Conservation (phyloP, 2,797 vertebrate species). For the Aplochiton taeniatus region DNA sequence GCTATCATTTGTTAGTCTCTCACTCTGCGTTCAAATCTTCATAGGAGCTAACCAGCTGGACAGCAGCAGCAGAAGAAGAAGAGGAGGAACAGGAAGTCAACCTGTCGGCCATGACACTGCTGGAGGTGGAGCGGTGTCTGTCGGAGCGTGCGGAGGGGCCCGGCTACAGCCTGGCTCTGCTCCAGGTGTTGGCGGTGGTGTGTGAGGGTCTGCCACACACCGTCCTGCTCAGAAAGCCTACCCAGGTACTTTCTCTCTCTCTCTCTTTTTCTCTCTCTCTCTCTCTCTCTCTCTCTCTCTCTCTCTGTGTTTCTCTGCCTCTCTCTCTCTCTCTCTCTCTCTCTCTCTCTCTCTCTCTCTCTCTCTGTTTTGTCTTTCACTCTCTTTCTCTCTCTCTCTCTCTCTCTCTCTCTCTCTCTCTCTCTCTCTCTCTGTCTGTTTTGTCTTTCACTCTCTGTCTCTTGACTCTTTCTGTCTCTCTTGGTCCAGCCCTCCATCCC, state of each 20-base stretch:
- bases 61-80: constrained; percentile 54
- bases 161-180: constrained; percentile 73
- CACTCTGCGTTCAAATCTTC: too few relatives aligned
- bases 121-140: constrained; percentile 78
- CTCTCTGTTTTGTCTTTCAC: too few relatives aligned
- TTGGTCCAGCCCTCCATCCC: background rate
- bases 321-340: too few relatives aligned
- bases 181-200: constrained; percentile 85
- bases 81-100: constrained; percentile 37
- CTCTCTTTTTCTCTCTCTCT: background rate
- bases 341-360: too few relatives aligned
- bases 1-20: too few relatives aligned
- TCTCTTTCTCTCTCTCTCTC: too few relatives aligned
- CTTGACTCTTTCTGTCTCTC: too few relatives aligned
- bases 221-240: constrained; percentile 81
- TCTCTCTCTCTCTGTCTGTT: background rate
- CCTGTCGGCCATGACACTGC: constrained; percentile 63
- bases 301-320: background rate
- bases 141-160: constrained; percentile 36
- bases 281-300: background rate
- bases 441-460: background rate
- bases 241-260: constrained; percentile 76
- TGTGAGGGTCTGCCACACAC: constrained; percentile 83
- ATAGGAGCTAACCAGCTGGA: constrained; percentile 82
- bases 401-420: background rate